Evolutionary conservation across 2,888 invertebrate genomes (phyloP).

Genomic region (Eilema depressum): DNA sequence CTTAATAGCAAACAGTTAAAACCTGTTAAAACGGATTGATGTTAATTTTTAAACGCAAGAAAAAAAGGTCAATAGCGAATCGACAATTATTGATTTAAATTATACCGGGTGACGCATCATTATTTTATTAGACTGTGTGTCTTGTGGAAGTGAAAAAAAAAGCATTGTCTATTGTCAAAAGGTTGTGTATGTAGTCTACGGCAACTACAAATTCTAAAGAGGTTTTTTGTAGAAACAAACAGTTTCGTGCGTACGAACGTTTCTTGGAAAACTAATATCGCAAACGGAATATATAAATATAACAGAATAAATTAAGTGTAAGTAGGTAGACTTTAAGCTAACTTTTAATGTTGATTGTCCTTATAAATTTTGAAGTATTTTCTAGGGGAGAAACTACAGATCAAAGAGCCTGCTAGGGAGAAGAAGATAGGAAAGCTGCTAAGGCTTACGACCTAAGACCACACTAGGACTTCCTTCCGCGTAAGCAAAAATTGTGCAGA

Average conservation of each 20-base stretch:
- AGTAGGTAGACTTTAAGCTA: neutral
- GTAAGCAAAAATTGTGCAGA: too few species aligned
- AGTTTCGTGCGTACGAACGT: neutral
- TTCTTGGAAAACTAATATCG: neutral
- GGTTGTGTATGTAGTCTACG: neutral
- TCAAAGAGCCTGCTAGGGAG: neutral
- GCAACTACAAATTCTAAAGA: constrained; percentile 1
- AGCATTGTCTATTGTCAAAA: neutral
- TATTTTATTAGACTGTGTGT: constrained; percentile 7
- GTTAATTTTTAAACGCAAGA: constrained; percentile 19
- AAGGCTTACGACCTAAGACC: neutral
- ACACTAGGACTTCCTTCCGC: neutral
- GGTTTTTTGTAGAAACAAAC: neutral
- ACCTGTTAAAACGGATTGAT: constrained; percentile 26
- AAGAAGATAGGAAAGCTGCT: neutral
- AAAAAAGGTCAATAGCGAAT: constrained; percentile 21
- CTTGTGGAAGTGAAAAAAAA: constrained; percentile 2
- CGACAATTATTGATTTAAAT: constrained; percentile 10
- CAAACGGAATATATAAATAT: neutral
- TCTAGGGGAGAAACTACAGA: neutral
- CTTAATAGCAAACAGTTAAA: constrained; percentile 25
- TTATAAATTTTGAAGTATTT: neutral
- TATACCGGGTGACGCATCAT: constrained; percentile 17
- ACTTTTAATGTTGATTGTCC: accelerated
- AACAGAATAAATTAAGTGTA: neutral